phyloP scores from a whole-genome alignment of 1,140 invertebrate genomes.

The Microplitis mediator region DNA sequence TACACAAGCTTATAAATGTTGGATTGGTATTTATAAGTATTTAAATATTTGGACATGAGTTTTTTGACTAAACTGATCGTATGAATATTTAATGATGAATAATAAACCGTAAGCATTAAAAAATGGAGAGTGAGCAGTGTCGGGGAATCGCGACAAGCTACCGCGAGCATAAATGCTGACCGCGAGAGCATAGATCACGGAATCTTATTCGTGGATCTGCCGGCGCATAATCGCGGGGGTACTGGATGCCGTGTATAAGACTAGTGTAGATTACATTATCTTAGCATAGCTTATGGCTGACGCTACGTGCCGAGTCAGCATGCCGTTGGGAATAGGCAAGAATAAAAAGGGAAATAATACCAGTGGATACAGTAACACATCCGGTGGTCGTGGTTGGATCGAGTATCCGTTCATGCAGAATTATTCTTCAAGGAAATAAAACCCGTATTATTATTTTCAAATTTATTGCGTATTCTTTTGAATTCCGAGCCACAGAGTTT shows the following conservation, averaged over 20 bases:
- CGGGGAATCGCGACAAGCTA: neutral
- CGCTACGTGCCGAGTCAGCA: conserved; percentile 2
- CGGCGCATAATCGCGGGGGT: conserved; percentile 42
- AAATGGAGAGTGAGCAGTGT: neutral
- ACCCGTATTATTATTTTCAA: neutral
- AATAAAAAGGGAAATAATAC: too few relatives aligned
- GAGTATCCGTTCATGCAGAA: conserved; percentile 1
- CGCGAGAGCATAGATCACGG: conserved; percentile 42
- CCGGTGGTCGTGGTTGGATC: conserved; percentile 7
- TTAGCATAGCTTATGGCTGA: conserved; percentile 18
- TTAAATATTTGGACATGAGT: too few relatives aligned
- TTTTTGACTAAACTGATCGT: too few relatives aligned
- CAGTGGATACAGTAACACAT: neutral
- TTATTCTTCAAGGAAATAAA: neutral
- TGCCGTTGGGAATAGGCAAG: conserved; percentile 3
- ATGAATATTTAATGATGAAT: too few relatives aligned
- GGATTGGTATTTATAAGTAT: too few relatives aligned
- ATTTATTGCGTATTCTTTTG: neutral
- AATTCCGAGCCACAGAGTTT: too few relatives aligned
- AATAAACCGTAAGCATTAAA: neutral
- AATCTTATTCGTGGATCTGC: conserved; percentile 52
- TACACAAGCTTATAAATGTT: neutral
- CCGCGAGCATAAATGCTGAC: neutral
- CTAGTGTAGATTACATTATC: conserved; percentile 45
- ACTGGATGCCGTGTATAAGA: too few relatives aligned